Evolutionary conservation across 2,888 invertebrate species (phyloP).

Genomic region (Camponotus fellah): DNA sequence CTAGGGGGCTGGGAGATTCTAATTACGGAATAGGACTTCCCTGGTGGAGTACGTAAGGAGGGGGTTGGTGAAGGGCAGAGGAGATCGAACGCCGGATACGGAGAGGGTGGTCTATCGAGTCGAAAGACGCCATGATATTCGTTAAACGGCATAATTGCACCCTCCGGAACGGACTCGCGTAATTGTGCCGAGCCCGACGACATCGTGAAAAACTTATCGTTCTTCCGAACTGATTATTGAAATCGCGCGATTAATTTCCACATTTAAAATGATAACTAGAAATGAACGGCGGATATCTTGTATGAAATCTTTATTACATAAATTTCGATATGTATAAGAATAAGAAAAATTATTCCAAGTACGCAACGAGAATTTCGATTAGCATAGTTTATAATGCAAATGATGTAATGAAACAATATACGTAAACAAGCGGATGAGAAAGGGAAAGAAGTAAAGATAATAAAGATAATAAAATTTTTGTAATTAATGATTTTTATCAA

Average conservation of each 20-base stretch:
- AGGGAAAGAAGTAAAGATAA: not conserved
- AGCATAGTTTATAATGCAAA: not conserved
- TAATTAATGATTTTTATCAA: conserved; percentile 14
- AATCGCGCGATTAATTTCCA: conserved; percentile 52
- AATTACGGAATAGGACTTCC: conserved; percentile 81
- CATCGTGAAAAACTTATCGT: conserved; percentile 55
- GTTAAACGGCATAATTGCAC: conserved; percentile 76
- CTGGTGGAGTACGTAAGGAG: conserved; percentile 49
- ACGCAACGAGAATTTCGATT: not conserved
- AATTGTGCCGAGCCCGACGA: conserved; percentile 56
- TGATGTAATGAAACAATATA: not conserved
- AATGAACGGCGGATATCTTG: not conserved
- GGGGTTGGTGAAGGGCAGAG: conserved; percentile 29
- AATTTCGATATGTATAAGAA: not conserved
- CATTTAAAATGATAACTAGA: conserved; percentile 54
- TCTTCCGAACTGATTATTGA: conserved; percentile 46
- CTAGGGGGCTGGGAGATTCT: conserved; percentile 80
- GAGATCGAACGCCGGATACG: conserved; percentile 30
- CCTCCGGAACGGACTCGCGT: conserved; percentile 64
- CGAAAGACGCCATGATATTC: conserved; percentile 71
- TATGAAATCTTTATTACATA: not conserved
- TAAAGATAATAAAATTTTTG: not conserved
- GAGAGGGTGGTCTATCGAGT: conserved; percentile 36
- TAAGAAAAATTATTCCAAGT: not conserved
- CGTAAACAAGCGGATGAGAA: not conserved